phyloP scores from a whole-genome alignment of 2,797 vertebrate genomes.

The Rhincodon typus region DNA sequence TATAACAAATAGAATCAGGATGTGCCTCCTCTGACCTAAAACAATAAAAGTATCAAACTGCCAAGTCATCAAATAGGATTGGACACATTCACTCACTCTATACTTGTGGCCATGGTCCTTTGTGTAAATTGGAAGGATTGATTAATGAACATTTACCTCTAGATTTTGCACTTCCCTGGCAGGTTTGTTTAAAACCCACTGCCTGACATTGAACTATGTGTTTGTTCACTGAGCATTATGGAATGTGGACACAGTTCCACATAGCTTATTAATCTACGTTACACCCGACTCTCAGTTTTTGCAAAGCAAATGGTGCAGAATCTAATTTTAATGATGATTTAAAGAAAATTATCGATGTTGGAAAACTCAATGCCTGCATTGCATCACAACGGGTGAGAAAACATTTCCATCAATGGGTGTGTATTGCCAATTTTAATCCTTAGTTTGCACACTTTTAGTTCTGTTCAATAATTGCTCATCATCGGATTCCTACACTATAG shows the following conservation, averaged over 20 bases:
- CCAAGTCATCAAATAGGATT: background rate
- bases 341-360: background rate
- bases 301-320: background rate
- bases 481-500: too few relatives aligned
- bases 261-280: background rate
- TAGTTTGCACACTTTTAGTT: background rate
- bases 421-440: background rate
- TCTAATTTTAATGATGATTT: background rate
- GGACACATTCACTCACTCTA: background rate
- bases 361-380: background rate
- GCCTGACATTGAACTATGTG: background rate
- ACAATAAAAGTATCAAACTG: background rate
- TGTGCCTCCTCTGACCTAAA: background rate
- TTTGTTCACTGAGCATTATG: background rate
- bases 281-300: background rate
- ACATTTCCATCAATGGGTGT: background rate
- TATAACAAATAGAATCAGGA: background rate
- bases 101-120: background rate
- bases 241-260: background rate
- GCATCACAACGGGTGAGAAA: background rate
- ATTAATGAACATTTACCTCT: constrained; percentile 3
- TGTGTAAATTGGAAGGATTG: background rate
- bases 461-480: background rate
- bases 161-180: background rate
- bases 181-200: constrained; percentile 23